These are phyloP conservation scores for Nomada ruficornis DNA, from an alignment of 2,888 invertebrate species.

Conservation along the genomic window DNA sequence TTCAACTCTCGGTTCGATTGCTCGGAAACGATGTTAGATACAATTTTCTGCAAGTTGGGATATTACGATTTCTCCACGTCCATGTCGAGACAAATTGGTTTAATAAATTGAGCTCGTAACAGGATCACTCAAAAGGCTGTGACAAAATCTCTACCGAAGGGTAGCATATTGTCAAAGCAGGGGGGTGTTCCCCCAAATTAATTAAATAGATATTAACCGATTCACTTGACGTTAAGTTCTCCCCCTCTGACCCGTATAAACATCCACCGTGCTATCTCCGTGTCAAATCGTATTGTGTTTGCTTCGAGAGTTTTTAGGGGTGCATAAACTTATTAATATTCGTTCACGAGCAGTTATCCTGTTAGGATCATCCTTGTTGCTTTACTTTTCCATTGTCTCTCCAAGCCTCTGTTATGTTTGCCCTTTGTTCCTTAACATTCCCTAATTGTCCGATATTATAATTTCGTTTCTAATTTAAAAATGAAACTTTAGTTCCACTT, in stretches of 20 bases:
- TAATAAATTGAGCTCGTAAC: constrained; percentile 41
- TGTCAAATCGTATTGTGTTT: constrained; percentile 79
- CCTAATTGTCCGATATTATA: not conserved
- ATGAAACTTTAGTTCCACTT: not conserved
- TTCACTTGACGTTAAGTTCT: constrained; percentile 76
- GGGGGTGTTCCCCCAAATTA: constrained; percentile 74
- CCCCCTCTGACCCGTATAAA: constrained; percentile 65
- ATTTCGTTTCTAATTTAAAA: not conserved
- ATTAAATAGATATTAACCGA: constrained; percentile 83
- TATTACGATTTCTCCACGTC: not conserved
- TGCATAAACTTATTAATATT: constrained; percentile 79
- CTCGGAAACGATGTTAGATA: not conserved
- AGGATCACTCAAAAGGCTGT: constrained; percentile 48
- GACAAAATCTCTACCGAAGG: constrained; percentile 48
- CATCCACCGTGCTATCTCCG: constrained; percentile 72
- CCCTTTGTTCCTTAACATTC: not conserved
- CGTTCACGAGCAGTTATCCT: constrained; percentile 31
- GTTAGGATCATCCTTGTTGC: constrained; percentile 22
- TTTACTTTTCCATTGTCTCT: not conserved
- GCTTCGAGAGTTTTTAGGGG: constrained; percentile 73
- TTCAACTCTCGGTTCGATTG: not conserved
- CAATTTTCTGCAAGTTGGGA: constrained; percentile 4
- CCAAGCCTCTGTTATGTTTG: constrained; percentile 13
- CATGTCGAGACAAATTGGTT: constrained; percentile 40
- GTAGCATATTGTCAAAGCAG: constrained; percentile 68